phyloP scores from a whole-genome alignment of 2,797 vertebrate genomes.

The Bufotes viridis region DNA sequence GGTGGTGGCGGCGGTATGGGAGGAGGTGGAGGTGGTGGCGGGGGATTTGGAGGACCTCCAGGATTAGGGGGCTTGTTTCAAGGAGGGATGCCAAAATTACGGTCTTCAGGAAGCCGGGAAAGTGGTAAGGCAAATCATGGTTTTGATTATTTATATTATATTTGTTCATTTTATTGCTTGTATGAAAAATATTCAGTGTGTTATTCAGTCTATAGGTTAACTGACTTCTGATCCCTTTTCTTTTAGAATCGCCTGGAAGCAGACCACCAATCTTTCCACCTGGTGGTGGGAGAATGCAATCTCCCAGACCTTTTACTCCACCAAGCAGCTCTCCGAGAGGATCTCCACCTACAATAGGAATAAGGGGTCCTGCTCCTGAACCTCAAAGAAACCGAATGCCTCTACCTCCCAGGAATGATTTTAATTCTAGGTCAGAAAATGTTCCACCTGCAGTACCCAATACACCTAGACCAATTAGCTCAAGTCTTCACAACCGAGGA shows the following conservation, averaged over 20 bases:
- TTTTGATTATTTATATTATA: background rate
- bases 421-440: constrained; percentile 78
- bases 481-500: constrained; percentile 76
- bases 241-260: constrained; percentile 80
- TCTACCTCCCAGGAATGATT: constrained; percentile 72
- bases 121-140: constrained; percentile 75
- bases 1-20: constrained; percentile 66
- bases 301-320: constrained; percentile 79
- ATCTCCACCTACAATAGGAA: constrained; percentile 70
- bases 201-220: background rate
- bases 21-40: constrained; percentile 71
- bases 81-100: constrained; percentile 93
- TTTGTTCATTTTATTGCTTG: background rate
- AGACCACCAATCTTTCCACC: constrained; percentile 84
- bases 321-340: constrained; percentile 75
- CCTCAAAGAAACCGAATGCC: constrained; percentile 78
- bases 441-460: constrained; percentile 84
- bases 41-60: constrained; percentile 75
- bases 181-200: background rate
- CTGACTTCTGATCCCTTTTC: background rate
- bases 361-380: constrained; percentile 76
- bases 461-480: constrained; percentile 82
- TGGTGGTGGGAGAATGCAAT: constrained; percentile 79
- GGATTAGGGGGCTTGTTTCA: constrained; percentile 93
- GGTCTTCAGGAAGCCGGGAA: constrained; percentile 83